Evolutionary conservation across 2,888 invertebrate genomes (phyloP).

Genomic region (Yponomeuta evonymella): DNA sequence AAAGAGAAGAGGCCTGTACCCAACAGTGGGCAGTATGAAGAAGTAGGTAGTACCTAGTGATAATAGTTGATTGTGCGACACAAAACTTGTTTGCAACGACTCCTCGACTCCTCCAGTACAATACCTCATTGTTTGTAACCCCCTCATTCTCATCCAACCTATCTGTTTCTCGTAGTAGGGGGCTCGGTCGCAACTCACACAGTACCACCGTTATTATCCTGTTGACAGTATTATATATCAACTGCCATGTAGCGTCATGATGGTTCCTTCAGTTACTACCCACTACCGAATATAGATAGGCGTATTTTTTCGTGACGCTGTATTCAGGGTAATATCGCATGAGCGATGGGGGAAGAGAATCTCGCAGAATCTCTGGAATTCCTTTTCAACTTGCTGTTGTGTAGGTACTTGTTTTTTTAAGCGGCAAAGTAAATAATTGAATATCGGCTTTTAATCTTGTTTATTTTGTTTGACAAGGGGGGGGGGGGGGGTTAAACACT

Average conservation of each 20-base stretch:
- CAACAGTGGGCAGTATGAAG: no score
- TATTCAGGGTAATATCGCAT: constrained; percentile 1
- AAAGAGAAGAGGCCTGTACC: no score
- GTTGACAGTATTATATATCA: constrained; percentile 7
- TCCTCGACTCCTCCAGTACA: background rate
- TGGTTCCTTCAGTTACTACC: background rate
- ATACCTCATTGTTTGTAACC: background rate
- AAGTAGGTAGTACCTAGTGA: no score
- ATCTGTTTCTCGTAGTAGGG: background rate
- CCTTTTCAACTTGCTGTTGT: background rate
- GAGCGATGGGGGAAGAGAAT: background rate
- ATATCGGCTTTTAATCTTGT: no score
- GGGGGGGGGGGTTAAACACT: no score
- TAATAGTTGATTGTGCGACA: no score
- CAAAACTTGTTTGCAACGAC: no score
- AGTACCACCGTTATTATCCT: constrained; percentile 11
- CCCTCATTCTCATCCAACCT: background rate
- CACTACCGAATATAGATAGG: background rate
- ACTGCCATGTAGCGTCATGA: background rate
- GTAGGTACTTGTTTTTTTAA: background rate
- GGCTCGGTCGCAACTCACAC: constrained; percentile 4
- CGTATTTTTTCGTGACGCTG: constrained; percentile 7
- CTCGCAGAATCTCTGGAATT: background rate
- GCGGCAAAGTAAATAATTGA: no score
- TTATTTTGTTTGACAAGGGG: no score